Percentiles rank a stretch among this genome's conserved stretches.
These are phyloP conservation scores for Folsomia candida DNA, from an alignment of 2,888 invertebrate species.

Conservation along the genomic window DNA sequence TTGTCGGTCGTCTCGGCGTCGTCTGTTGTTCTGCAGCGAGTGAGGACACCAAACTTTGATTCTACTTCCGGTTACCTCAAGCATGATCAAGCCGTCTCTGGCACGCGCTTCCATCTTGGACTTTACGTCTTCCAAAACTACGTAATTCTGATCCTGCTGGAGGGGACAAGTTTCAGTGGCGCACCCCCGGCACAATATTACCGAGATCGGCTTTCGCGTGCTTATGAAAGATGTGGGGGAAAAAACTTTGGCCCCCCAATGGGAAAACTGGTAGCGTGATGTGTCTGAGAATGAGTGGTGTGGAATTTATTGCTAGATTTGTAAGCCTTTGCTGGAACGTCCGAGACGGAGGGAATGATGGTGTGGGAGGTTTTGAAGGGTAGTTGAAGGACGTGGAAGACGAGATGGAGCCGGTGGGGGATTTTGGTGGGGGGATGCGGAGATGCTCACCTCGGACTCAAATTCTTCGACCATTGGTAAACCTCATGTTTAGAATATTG, in stretches of 20 bases:
- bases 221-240: too few species aligned
- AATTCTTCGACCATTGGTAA: conserved; percentile 41
- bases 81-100: conserved; percentile 19
- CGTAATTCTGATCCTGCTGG: conserved; percentile 31
- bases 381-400: conserved; percentile 12
- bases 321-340: too few species aligned
- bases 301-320: background rate
- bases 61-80: conserved; percentile 31
- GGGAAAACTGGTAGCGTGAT: background rate
- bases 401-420: conserved; percentile 12
- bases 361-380: background rate
- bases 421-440: conserved; percentile 28
- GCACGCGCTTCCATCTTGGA: conserved; percentile 34
- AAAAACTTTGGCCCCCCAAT: background rate
- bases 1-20: background rate
- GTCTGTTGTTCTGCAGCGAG: background rate
- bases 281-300: background rate
- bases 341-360: conserved; percentile 1
- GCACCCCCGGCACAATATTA: background rate
- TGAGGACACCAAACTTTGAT: conserved; percentile 10
- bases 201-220: background rate
- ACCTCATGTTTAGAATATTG: conserved; percentile 42
- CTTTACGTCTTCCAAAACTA: conserved; percentile 42
- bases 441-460: conserved; percentile 43
- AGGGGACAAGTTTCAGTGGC: background rate